A percentile compares a stretch with the other conserved stretches of the same genome.
Conservation (phyloP, 2,797 vertebrate species). For the Gobio occitaniae region DNA sequence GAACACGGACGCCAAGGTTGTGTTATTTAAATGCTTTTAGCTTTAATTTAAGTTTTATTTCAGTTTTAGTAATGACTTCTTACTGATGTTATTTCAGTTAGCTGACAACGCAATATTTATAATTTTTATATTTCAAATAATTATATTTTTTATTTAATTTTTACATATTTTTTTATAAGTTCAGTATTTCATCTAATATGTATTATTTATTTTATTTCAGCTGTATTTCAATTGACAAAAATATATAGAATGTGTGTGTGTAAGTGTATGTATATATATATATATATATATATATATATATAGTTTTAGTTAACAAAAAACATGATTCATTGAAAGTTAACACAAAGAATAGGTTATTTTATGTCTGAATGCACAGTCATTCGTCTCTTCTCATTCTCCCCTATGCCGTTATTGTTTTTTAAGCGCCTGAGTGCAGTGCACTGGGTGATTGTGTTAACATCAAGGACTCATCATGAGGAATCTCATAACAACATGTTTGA, state of each 20-base stretch:
- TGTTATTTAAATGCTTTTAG: not conserved
- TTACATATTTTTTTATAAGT: not conserved
- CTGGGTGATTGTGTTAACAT: slow-evolving; percentile 9
- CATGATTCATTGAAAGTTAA: not conserved
- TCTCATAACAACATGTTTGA: slow-evolving; percentile 27
- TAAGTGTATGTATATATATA: too few relatives aligned
- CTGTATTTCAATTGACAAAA: not conserved
- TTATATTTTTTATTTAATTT: too few relatives aligned
- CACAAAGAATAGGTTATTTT: not conserved
- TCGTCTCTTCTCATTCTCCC: not conserved
- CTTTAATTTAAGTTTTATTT: not conserved
- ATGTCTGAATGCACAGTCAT: not conserved
- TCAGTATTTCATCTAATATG: not conserved
- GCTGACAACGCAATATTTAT: not conserved
- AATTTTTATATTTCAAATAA: not conserved
- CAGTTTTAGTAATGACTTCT: not conserved
- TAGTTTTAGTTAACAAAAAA: not conserved
- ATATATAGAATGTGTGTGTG: too few relatives aligned
- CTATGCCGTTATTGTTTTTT: not conserved
- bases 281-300: too few relatives aligned
- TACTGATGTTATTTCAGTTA: not conserved
- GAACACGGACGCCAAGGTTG: too few relatives aligned
- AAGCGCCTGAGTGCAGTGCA: not conserved
- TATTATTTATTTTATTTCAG: not conserved
- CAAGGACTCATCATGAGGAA: slow-evolving; percentile 23